Conservation (phyloP, 2,888 invertebrate genomes). For the Trachelus tabidus region DNA sequence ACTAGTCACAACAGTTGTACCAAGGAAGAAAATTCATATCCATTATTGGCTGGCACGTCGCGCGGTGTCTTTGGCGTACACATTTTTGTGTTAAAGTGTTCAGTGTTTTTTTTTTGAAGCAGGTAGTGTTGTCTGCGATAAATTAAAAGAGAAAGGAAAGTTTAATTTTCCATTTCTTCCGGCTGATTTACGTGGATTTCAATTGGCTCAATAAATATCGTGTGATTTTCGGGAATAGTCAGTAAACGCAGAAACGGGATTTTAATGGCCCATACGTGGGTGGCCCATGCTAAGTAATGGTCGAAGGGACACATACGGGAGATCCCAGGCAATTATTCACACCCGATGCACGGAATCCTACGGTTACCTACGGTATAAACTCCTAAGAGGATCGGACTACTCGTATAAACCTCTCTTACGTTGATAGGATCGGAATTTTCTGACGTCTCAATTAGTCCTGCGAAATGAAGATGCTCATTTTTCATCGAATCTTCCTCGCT, state of each 20-base stretch:
- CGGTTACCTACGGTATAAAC: neutral
- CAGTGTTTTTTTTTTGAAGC: neutral
- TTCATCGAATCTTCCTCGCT: neutral
- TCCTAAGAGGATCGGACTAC: conserved; percentile 4
- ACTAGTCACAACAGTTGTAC: neutral
- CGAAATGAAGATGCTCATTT: neutral
- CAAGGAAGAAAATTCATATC: neutral
- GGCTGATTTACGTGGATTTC: neutral
- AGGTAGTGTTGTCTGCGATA: neutral
- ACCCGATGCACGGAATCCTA: neutral
- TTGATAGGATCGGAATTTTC: conserved; percentile 23
- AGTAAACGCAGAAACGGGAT: neutral
- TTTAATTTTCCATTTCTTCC: neutral
- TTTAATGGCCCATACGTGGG: neutral
- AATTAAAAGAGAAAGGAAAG: neutral
- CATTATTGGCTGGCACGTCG: neutral
- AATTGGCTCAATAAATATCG: neutral
- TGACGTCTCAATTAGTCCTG: conserved; percentile 17
- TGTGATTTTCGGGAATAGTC: neutral
- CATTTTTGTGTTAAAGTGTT: neutral
- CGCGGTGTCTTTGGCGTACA: neutral
- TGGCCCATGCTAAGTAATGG: neutral
- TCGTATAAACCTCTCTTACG: neutral
- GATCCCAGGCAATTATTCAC: conserved; percentile 2
- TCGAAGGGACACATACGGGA: neutral